phyloP scores from a whole-genome alignment of 2,888 invertebrate genomes.

The Romanomermis culicivorax region DNA sequence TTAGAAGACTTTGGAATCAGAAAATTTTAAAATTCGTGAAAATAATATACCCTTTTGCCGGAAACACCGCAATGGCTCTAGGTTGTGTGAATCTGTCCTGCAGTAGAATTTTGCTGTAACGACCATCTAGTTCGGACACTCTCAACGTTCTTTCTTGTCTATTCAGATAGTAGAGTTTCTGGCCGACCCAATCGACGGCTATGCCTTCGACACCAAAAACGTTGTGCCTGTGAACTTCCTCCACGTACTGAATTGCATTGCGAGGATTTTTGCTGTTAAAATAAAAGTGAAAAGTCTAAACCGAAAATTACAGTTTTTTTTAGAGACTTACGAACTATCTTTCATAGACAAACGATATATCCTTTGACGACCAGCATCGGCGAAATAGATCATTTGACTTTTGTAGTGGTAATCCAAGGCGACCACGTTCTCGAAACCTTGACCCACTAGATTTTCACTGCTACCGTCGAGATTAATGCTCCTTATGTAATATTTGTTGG shows the following conservation, averaged over 20 bases:
- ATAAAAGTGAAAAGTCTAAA: not conserved
- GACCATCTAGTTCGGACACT: conserved; percentile 78
- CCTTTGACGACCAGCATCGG: conserved; percentile 47
- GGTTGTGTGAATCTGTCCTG: conserved; percentile 65
- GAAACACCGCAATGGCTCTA: conserved; percentile 77
- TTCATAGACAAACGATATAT: conserved; percentile 21
- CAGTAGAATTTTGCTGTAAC: conserved; percentile 63
- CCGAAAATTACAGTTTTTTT: not conserved
- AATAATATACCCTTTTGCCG: conserved; percentile 50
- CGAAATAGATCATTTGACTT: conserved; percentile 70
- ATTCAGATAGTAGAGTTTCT: conserved; percentile 91
- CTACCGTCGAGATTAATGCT: conserved; percentile 77
- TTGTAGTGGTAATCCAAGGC: conserved; percentile 76
- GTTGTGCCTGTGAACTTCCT: conserved; percentile 69
- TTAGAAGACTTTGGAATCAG: not conserved
- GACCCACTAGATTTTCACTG: conserved; percentile 54
- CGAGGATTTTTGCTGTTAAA: conserved; percentile 14
- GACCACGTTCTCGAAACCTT: conserved; percentile 85
- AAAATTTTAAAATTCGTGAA: not conserved
- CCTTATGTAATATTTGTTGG: conserved; percentile 88
- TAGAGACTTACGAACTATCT: conserved; percentile 11
- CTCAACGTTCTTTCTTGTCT: conserved; percentile 79
- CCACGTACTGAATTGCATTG: conserved; percentile 35
- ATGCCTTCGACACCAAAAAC: conserved; percentile 92
- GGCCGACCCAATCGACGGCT: conserved; percentile 80